Base-by-base conservation (phyloP, 2,888 invertebrate genomes). In the Oxycera nigricornis region DNA sequence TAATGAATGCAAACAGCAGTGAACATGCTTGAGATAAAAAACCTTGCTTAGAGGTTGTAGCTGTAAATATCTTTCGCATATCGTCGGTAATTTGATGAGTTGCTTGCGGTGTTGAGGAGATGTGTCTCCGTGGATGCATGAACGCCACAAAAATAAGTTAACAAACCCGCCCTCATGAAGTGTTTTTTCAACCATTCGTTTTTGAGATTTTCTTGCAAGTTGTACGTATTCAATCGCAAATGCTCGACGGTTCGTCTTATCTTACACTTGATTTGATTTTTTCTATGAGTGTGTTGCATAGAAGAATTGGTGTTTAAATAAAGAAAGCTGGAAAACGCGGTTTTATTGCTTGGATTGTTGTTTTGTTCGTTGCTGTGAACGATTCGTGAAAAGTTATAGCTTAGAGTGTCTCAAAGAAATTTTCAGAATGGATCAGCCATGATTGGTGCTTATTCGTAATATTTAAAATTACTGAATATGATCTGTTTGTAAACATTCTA, bases 1-100 rank as follows among this genome's bases (percentile, higher is more conserved):
- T 73, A 73, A 73, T 73, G 73, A 73, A 73, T 73, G 65, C 73
- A 65, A 65, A 73, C 22, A 30, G 28, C 35, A 17, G 20, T 24
- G 28, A 39, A 31, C 24, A 31, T 55, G 52, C 72, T 24, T 55
- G 17, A 24, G 55, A 46, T 55, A 30, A 7, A 39, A 6, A 39
- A 46, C 22, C 35, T 14, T 39, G n/a, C 31, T 55, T 41, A 35
- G 59, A 35, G 30, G 20, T n/a, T 17, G 7, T 68, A 24, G 28
- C 3, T 28, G 30, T 28, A 62, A 2, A 62, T 39, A 39, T 39
- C 68, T 3, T 68, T 68, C 17, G 52, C 30, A 11, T 28, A 7
- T 11, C 14, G 17, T 61, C 61, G 26, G 61, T 61, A 41, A 41
- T 65, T 65, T 65, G 65, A 65, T 65, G 65, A 65, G 22, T 39